Percentiles rank a stretch among this genome's conserved stretches.
Conservation (phyloP, 2,113 vertebrate genomes). For the Hipposideros armiger region DNA sequence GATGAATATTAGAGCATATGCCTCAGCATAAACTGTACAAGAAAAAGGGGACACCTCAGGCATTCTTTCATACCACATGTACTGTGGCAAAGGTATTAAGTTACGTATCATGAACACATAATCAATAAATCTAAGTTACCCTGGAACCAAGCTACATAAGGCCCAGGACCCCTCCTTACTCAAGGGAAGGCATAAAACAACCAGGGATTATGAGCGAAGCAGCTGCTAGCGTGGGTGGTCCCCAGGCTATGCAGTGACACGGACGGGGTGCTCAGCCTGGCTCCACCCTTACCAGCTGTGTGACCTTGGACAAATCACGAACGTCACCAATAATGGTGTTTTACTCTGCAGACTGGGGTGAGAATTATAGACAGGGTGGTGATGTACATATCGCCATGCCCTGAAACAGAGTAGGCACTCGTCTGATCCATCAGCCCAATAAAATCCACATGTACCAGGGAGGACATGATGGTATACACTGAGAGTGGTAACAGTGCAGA, state of each 20-base stretch:
- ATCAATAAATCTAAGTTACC: neutral
- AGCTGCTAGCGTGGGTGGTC: neutral
- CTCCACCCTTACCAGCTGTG: neutral
- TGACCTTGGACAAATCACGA: neutral
- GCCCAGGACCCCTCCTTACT: neutral
- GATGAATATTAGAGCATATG: neutral
- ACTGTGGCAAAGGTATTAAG: neutral
- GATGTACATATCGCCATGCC: accelerated
- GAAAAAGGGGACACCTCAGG: neutral
- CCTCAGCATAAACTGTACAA: neutral
- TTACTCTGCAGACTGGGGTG: neutral
- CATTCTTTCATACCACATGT: neutral
- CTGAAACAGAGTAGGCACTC: neutral
- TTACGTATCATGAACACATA: neutral
- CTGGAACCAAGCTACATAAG: neutral
- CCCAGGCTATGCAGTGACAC: neutral
- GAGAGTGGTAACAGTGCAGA: neutral
- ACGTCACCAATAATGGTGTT: neutral
- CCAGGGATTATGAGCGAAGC: neutral
- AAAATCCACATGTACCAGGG: neutral
- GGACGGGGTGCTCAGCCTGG: no score
- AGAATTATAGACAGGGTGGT: neutral
- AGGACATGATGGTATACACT: neutral
- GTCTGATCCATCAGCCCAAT: neutral
- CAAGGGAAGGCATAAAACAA: neutral